Conservation (phyloP, 1,140 invertebrate species). For the Eupeodes corollae region DNA sequence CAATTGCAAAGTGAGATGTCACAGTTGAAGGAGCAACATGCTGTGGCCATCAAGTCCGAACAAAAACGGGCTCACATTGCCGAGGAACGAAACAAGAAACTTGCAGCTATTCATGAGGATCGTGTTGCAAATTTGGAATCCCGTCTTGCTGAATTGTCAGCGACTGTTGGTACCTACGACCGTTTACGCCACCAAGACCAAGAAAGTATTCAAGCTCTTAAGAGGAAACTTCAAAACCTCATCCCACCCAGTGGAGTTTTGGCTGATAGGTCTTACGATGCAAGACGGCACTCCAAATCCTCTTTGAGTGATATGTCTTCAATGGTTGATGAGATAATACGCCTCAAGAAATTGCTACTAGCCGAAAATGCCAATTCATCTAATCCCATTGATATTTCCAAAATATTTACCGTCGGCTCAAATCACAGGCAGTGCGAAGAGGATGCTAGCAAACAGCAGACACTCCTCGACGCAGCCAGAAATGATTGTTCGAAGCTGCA, state of each 20-base stretch:
- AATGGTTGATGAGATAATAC: conserved; percentile 44
- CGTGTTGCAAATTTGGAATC: conserved; percentile 66
- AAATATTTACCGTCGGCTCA: conserved; percentile 35
- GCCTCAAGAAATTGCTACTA: conserved; percentile 43
- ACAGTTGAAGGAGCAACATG: conserved; percentile 57
- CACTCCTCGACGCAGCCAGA: conserved; percentile 27
- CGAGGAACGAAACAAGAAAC: conserved; percentile 54
- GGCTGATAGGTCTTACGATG: conserved; percentile 2
- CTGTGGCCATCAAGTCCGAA: conserved; percentile 44
- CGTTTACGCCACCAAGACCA: conserved; percentile 60
- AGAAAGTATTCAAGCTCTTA: conserved; percentile 58
- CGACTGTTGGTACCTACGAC: conserved; percentile 68
- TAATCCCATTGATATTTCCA: conserved; percentile 42
- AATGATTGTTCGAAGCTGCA: conserved; percentile 13
- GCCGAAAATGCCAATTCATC: conserved; percentile 42
- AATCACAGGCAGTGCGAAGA: conserved; percentile 37
- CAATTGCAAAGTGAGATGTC: conserved; percentile 61
- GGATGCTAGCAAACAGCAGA: conserved; percentile 40
- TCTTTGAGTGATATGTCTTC: conserved; percentile 10
- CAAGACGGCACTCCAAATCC: neutral
- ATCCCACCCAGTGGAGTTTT: neutral
- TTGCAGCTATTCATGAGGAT: conserved; percentile 58
- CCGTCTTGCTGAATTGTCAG: conserved; percentile 66
- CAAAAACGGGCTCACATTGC: conserved; percentile 43
- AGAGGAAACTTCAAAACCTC: conserved; percentile 38